Evolutionary conservation across 2,888 invertebrate genomes (phyloP).

Genomic region (Hemicrepidius hirtus): DNA sequence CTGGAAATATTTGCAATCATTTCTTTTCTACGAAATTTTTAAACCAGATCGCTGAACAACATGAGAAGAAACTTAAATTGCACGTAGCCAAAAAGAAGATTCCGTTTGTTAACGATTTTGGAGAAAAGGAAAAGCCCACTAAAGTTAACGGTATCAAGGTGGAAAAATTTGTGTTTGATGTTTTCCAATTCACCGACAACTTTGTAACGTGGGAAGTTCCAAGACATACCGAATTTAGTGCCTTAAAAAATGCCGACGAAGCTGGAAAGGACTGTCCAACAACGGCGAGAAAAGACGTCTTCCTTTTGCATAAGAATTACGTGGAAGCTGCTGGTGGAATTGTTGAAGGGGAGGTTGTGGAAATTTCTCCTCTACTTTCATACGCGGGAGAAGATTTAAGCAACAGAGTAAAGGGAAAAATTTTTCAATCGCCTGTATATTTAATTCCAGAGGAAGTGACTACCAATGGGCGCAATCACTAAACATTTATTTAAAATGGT

Average conservation of each 20-base stretch:
- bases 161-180: conserved; percentile 99
- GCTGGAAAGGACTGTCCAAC: conserved; percentile 93
- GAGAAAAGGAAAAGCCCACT: conserved; percentile 83
- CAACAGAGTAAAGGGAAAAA: conserved; percentile 46
- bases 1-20: conserved; percentile 99
- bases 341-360: conserved; percentile 82
- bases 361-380: conserved; percentile 93
- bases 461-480: conserved; percentile 35
- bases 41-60: conserved; percentile 80
- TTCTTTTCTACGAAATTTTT: conserved; percentile 94
- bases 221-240: conserved; percentile 96
- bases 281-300: conserved; percentile 87
- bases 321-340: conserved; percentile 88
- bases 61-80: conserved; percentile 86
- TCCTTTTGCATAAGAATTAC: conserved; percentile 85
- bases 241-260: conserved; percentile 94
- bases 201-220: conserved; percentile 96
- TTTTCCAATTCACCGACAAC: conserved; percentile 93
- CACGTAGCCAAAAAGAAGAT: conserved; percentile 99
- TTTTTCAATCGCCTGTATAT: conserved; percentile 48
- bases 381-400: conserved; percentile 93
- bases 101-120: conserved; percentile 84
- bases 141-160: conserved; percentile 97
- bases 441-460: conserved; percentile 26
- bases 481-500: neutral